A percentile compares a stretch with the other conserved stretches of the same genome.
These are phyloP conservation scores for Oryzias sinensis DNA, from an alignment of 2,797 vertebrate genomes.

Conservation along the genomic window DNA sequence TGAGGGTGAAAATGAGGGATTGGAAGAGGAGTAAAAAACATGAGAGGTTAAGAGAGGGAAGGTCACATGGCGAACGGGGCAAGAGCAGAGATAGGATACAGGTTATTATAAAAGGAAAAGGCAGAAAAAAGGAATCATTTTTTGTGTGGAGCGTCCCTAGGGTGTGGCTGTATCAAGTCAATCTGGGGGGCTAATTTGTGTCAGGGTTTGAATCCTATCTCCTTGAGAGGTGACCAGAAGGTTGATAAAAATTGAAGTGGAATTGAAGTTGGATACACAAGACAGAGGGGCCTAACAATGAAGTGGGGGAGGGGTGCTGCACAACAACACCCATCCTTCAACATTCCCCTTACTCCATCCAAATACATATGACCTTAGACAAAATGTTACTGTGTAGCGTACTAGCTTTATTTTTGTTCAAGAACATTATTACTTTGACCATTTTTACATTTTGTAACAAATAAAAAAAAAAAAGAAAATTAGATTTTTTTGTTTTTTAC, in stretches of 20 bases:
- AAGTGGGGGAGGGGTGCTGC: constrained; percentile 59
- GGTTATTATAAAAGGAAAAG: constrained; percentile 30
- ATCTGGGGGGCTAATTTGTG: constrained; percentile 95
- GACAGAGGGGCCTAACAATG: constrained; percentile 81
- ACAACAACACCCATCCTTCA: constrained; percentile 45
- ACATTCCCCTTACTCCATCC: constrained; percentile 49
- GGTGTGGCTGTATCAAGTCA: constrained; percentile 87
- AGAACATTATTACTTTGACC: too few relatives aligned
- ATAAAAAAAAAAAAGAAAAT: too few relatives aligned
- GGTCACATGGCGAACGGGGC: constrained; percentile 57
- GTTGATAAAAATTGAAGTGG: constrained; percentile 99
- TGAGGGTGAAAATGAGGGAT: constrained; percentile 25
- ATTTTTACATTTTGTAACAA: too few relatives aligned
- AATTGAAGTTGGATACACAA: constrained; percentile 94
- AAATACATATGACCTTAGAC: constrained; percentile 84
- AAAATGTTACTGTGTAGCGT: constrained; percentile 75
- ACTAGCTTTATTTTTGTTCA: too few relatives aligned
- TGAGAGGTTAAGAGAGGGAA: constrained; percentile 39
- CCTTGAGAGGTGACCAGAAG: constrained; percentile 86
- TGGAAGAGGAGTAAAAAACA: constrained; percentile 23
- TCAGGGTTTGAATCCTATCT: constrained; percentile 95
- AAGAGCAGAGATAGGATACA: constrained; percentile 46
- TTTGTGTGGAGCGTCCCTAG: constrained; percentile 81
- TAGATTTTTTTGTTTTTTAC: too few relatives aligned
- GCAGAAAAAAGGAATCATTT: constrained; percentile 37